A percentile compares a stretch with the other conserved stretches of the same genome.
phyloP scores from a whole-genome alignment of 1,140 invertebrate species.

The Drosophila grimshawi region DNA sequence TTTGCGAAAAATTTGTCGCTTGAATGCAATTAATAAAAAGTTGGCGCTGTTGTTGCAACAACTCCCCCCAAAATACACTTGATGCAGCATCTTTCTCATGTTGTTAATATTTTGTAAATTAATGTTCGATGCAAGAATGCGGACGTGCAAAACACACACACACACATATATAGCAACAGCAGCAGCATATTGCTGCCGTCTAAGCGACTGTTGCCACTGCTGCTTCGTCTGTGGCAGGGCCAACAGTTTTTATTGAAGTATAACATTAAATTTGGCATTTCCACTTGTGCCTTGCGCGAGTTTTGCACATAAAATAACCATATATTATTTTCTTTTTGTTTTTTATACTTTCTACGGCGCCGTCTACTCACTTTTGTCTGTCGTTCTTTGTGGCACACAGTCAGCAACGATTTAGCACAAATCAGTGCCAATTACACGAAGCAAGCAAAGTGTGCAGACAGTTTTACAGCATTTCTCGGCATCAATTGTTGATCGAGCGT shows the following conservation, averaged over 20 bases:
- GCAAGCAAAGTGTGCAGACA: conserved; percentile 30
- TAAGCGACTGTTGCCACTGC: conserved; percentile 49
- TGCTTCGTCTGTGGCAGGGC: conserved; percentile 38
- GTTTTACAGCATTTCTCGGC: conserved; percentile 12
- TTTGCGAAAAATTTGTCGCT: conserved; percentile 67
- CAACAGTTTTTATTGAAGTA: conserved; percentile 77
- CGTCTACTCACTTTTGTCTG: conserved; percentile 22
- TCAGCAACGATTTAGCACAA: conserved; percentile 34
- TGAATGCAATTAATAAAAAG: conserved; percentile 77
- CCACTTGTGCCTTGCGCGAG: conserved; percentile 35
- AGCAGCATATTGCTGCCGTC: conserved; percentile 28
- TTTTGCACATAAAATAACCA: conserved; percentile 57
- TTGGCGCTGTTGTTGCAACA: conserved; percentile 59
- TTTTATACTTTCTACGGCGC: conserved; percentile 16
- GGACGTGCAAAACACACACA: conserved; percentile 55
- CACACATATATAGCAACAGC: conserved; percentile 10
- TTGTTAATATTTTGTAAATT: conserved; percentile 81
- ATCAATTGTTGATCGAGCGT: conserved; percentile 18
- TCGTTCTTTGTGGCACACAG: background rate
- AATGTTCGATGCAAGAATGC: conserved; percentile 80
- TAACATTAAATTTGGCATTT: conserved; percentile 78
- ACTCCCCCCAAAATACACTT: background rate
- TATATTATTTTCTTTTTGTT: conserved; percentile 32
- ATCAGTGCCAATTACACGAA: conserved; percentile 41
- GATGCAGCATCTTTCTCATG: conserved; percentile 53